A percentile compares a stretch with the other conserved stretches of the same genome.
Evolutionary conservation across 2,797 vertebrate genomes (phyloP).

Genomic region (Eulemur mongoz): DNA sequence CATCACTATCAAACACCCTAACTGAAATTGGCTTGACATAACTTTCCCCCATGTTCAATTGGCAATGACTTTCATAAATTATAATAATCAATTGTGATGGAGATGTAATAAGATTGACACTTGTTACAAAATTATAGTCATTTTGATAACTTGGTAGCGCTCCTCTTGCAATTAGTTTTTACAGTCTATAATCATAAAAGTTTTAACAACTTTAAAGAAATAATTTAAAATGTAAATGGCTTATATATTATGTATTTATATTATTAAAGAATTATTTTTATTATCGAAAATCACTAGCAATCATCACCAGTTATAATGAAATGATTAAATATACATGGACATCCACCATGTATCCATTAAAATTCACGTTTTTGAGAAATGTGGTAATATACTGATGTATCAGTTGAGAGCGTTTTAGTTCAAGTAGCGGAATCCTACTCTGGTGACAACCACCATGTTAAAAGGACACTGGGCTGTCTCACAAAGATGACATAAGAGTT

Average conservation of each 20-base stretch:
- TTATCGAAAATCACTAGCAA: background rate
- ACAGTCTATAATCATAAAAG: background rate
- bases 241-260: background rate
- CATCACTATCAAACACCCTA: background rate
- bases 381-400: background rate
- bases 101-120: background rate
- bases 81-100: constrained; percentile 3
- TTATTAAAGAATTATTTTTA: constrained; percentile 17
- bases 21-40: constrained; percentile 7
- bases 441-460: background rate
- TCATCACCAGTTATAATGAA: background rate
- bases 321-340: background rate
- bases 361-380: background rate
- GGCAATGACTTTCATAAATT: background rate
- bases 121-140: constrained; percentile 19
- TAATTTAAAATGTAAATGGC: background rate
- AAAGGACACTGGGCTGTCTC: background rate
- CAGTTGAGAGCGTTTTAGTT: background rate
- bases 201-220: constrained; percentile 31
- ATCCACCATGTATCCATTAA: background rate
- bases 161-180: background rate
- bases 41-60: background rate
- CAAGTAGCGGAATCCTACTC: background rate
- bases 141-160: background rate
- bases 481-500: background rate